Base-by-base conservation (phyloP, 1,140 invertebrate genomes). In the Drosophila lini region DNA sequence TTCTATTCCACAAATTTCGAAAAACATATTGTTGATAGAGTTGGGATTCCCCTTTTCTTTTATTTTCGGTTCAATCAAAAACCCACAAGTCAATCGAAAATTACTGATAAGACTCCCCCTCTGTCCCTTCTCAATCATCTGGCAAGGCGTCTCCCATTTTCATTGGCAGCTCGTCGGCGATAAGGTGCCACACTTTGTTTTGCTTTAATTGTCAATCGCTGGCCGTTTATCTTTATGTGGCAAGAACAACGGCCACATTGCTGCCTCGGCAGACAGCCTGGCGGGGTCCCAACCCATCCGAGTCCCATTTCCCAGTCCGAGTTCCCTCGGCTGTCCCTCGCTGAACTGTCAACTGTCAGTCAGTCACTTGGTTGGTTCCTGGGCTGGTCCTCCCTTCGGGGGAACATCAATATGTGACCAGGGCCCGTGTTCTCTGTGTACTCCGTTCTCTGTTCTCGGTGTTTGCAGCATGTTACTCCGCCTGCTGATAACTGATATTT, bases 401-500 rank as follows among this genome's bases (percentile, higher is more conserved):
- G 53, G 16, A 74, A 84, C 84, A 80, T 88, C 84, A 84, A 89
- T 88, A 84, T 86, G 69, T 68, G 45, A 45, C 71, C 61, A 41
- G 19, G 38, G 45, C 28, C 36, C 25, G 28, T 38, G 25, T 58
- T 44, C 19, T 40, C 41, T 61, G 55, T 45, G 42, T 31, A 28
- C 41, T 45, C 44, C 13, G 48, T 22, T 19, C 52, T 34, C 40
- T 42, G 56, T 70, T 16, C 50, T 57, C 55, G 62, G 59, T 83
- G 81, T 65, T 83, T 80, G 74, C 68, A 70, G 68, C 80, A 78
- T 88, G 84, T 89, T 84, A 48, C 85, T 81, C 82, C 69, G 78
- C 78, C 78, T 78, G 77, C 84, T 88, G 84, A 88, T 89, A 88
- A 88, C 84, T 88, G 84, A 88, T 88, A 88, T 88, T 88, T 88